Evolutionary conservation across 2,113 vertebrate genomes (phyloP).

Genomic region (Oryzias woworae): DNA sequence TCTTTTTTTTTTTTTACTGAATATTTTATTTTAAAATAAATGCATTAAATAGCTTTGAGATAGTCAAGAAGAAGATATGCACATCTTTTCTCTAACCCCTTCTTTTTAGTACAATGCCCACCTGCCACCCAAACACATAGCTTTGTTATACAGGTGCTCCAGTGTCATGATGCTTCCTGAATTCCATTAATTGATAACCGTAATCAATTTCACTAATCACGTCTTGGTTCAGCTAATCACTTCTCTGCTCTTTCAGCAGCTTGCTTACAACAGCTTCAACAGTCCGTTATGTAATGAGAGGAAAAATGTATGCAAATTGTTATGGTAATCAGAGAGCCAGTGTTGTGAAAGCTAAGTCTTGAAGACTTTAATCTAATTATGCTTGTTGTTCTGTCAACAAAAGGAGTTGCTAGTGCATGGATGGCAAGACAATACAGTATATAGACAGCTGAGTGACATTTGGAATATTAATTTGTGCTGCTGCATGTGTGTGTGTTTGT

Average conservation of each 20-base stretch:
- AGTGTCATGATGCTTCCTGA: slow-evolving; percentile 36
- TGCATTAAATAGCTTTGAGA: neutral
- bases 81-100: too few relatives aligned
- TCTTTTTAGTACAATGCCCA: neutral
- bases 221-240: slow-evolving; percentile 41
- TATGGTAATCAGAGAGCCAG: slow-evolving; percentile 53
- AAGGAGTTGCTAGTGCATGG: slow-evolving; percentile 35
- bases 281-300: slow-evolving; percentile 53
- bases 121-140: slow-evolving; percentile 9
- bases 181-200: slow-evolving; percentile 43
- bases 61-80: slow-evolving; percentile 1
- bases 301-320: slow-evolving; percentile 47
- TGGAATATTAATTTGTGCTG: slow-evolving; percentile 11
- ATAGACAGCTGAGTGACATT: slow-evolving; percentile 28
- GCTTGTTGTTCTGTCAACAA: slow-evolving; percentile 48
- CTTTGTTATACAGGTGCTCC: slow-evolving; percentile 39
- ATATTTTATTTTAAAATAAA: slow-evolving; percentile 4
- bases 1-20: slow-evolving; percentile 19
- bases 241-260: slow-evolving; percentile 31
- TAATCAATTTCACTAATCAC: slow-evolving; percentile 46
- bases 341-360: slow-evolving; percentile 32
- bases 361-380: slow-evolving; percentile 50
- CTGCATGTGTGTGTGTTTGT: slow-evolving; percentile 3
- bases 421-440: neutral
- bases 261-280: slow-evolving; percentile 26